Percentiles rank a stretch among this genome's conserved stretches.
phyloP scores from a whole-genome alignment of 2,888 invertebrate species.

The Morpho deidamia region DNA sequence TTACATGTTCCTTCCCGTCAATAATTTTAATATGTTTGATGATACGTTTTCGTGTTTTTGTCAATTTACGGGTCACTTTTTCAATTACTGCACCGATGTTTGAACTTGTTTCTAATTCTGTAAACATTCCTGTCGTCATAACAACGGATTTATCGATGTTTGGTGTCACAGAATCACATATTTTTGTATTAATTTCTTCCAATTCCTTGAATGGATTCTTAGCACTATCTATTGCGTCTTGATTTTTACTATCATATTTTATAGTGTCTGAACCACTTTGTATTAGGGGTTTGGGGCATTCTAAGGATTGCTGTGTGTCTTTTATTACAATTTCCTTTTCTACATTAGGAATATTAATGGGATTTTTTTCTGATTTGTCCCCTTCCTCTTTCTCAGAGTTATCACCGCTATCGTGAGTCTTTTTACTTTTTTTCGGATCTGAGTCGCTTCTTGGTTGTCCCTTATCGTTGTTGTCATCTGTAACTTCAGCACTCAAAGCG shows the following conservation, averaged over 20 bases:
- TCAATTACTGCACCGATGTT: constrained; percentile 83
- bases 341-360: not conserved
- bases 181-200: too few relatives aligned
- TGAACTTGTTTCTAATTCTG: constrained; percentile 31
- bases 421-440: constrained; percentile 19
- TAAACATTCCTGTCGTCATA: constrained; percentile 1
- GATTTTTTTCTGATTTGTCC: constrained; percentile 2
- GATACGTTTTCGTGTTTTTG: constrained; percentile 64
- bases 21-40: constrained; percentile 84
- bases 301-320: not conserved
- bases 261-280: too few relatives aligned
- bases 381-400: constrained; percentile 22
- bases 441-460: constrained; percentile 35
- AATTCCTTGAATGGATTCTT: too few relatives aligned
- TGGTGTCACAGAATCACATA: too few relatives aligned
- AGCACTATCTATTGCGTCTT: not conserved
- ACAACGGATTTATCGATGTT: not conserved
- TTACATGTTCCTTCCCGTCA: constrained; percentile 89
- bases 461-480: constrained; percentile 42
- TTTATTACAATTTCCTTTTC: not conserved
- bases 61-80: constrained; percentile 86
- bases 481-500: constrained; percentile 58
- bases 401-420: constrained; percentile 21
- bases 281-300: not conserved
- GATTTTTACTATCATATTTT: not conserved